These are phyloP conservation scores for Drosophila kohkoa DNA, from an alignment of 1,140 invertebrate genomes.

Conservation along the genomic window DNA sequence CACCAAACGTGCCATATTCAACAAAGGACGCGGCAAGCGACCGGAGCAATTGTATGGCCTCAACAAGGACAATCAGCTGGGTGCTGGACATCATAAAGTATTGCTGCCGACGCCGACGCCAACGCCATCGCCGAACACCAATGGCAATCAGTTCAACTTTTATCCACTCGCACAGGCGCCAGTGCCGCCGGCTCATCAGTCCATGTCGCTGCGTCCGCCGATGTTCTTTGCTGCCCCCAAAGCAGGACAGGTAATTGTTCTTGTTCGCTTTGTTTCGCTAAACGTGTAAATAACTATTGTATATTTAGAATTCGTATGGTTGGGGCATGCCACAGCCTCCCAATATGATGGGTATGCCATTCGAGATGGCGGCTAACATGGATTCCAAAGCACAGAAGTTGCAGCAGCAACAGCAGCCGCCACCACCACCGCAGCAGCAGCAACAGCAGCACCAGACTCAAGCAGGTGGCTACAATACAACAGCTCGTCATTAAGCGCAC, in stretches of 20 bases:
- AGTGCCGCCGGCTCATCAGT: slow-evolving; percentile 21
- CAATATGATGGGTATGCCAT: slow-evolving; percentile 39
- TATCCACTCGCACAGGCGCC: slow-evolving; percentile 29
- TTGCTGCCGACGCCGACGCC: slow-evolving; percentile 62
- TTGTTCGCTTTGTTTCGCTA: not conserved
- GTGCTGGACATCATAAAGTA: slow-evolving; percentile 29
- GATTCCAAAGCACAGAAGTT: slow-evolving; percentile 19
- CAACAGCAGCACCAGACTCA: not conserved
- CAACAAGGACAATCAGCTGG: slow-evolving; percentile 21
- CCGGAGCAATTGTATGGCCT: slow-evolving; percentile 58
- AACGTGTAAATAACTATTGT: not conserved
- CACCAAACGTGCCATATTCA: slow-evolving; percentile 28
- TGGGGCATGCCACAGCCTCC: slow-evolving; percentile 44
- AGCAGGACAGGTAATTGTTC: slow-evolving; percentile 31
- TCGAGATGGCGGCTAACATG: slow-evolving; percentile 38
- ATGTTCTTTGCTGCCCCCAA: slow-evolving; percentile 53
- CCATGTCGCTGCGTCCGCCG: slow-evolving; percentile 30
- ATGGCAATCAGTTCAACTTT: slow-evolving; percentile 57
- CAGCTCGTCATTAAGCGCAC: slow-evolving; percentile 1
- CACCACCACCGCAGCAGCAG: slow-evolving; percentile 4
- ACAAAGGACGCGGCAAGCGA: slow-evolving; percentile 52
- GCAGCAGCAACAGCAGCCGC: slow-evolving; percentile 3
- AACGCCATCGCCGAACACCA: slow-evolving; percentile 62
- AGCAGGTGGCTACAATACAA: not conserved
- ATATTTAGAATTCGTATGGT: slow-evolving; percentile 45